phyloP scores from a whole-genome alignment of 2,888 invertebrate species.

The Polydrusus tereticollis region DNA sequence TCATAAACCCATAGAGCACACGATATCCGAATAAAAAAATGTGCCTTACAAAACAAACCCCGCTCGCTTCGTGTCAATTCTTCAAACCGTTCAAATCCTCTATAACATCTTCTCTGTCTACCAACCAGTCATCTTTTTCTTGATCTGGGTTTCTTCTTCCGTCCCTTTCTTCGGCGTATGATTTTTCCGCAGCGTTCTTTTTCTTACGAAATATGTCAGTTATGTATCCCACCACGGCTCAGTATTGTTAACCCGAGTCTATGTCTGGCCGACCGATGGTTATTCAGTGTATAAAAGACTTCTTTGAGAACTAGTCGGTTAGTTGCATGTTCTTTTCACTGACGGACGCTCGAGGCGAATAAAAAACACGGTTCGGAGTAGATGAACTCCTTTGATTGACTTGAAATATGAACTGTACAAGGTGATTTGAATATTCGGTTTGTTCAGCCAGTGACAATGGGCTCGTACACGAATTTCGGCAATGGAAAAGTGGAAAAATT shows the following conservation, averaged over 20 bases:
- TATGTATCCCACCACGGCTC: constrained; percentile 64
- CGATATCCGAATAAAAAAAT: constrained; percentile 45
- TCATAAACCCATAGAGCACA: constrained; percentile 45
- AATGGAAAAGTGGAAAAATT: constrained; percentile 39
- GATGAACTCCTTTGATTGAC: constrained; percentile 30
- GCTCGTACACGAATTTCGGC: constrained; percentile 42
- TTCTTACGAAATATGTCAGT: constrained; percentile 64
- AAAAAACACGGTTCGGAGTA: constrained; percentile 16
- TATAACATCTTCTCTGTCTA: constrained; percentile 45
- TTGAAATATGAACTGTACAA: constrained; percentile 26
- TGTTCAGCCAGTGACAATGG: constrained; percentile 27
- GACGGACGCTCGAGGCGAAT: constrained; percentile 34
- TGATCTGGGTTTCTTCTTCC: constrained; percentile 43
- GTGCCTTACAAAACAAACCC: constrained; percentile 50
- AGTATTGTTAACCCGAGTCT: constrained; percentile 59
- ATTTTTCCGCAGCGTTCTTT: constrained; percentile 49
- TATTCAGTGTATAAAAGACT: constrained; percentile 57
- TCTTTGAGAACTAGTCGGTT: constrained; percentile 42
- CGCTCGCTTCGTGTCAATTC: constrained; percentile 46
- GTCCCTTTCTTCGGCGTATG: constrained; percentile 30
- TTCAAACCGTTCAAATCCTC: constrained; percentile 39
- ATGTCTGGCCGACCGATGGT: constrained; percentile 45
- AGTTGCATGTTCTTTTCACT: constrained; percentile 18
- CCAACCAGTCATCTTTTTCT: constrained; percentile 48
- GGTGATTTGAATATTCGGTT: constrained; percentile 22